Conservation (phyloP, 2,113 vertebrate genomes). For the Alosa alosa region DNA sequence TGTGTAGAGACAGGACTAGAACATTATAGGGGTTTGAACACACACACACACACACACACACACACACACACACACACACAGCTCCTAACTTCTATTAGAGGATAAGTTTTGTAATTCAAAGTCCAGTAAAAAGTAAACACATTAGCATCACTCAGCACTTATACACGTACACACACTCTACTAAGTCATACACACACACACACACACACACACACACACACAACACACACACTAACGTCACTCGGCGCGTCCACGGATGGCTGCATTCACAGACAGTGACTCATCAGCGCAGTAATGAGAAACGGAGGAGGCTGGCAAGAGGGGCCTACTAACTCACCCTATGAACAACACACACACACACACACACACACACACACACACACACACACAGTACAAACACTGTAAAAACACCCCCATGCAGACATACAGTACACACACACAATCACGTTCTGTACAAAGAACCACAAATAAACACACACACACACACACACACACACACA, state of each 20-base stretch:
- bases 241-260: slow-evolving; percentile 45
- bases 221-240: slow-evolving; percentile 42
- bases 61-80: slow-evolving; percentile 19
- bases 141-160: slow-evolving; percentile 50
- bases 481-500: not conserved
- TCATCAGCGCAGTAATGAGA: slow-evolving; percentile 56
- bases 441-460: not conserved
- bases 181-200: not conserved
- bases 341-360: slow-evolving; percentile 22
- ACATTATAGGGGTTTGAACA: slow-evolving; percentile 1
- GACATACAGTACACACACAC: not conserved
- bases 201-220: not conserved
- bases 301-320: slow-evolving; percentile 38
- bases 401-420: not conserved
- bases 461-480: not conserved
- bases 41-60: not conserved
- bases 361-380: slow-evolving; percentile 22
- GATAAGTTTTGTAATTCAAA: slow-evolving; percentile 36
- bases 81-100: slow-evolving; percentile 32
- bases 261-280: slow-evolving; percentile 62
- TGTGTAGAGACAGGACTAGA: slow-evolving; percentile 14
- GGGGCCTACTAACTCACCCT: slow-evolving; percentile 18
- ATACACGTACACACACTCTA: not conserved
- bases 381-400: slow-evolving; percentile 19
- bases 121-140: slow-evolving; percentile 50